phyloP scores from a whole-genome alignment of 2,797 vertebrate species.

The Sebastes alutus region DNA sequence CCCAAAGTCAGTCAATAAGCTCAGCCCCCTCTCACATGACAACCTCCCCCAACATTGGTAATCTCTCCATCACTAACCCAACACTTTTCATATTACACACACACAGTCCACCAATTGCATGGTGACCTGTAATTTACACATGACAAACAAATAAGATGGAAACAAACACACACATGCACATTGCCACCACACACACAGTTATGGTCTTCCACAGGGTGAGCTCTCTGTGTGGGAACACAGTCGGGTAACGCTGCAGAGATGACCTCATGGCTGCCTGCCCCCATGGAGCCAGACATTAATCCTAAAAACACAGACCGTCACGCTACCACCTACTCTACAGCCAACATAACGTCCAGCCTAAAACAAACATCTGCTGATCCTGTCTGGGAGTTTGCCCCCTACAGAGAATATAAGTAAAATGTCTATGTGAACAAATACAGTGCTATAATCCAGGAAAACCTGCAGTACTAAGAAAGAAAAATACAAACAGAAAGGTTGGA shows the following conservation, averaged over 20 bases:
- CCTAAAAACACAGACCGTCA: slow-evolving; percentile 72
- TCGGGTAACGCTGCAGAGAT: slow-evolving; percentile 35
- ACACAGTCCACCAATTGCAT: neutral
- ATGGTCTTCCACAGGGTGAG: neutral
- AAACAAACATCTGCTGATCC: slow-evolving; percentile 48
- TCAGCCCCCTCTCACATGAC: slow-evolving; percentile 12
- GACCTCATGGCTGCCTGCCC: slow-evolving; percentile 57
- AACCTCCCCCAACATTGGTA: slow-evolving; percentile 7
- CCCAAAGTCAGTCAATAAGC: slow-evolving; percentile 57
- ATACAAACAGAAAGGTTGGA: neutral
- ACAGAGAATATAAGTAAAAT: neutral
- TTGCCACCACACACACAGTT: neutral
- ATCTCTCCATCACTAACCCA: slow-evolving; percentile 24
- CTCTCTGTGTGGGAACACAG: slow-evolving; percentile 51
- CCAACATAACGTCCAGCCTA: slow-evolving; percentile 36
- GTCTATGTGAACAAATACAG: neutral
- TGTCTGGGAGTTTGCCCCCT: slow-evolving; percentile 22
- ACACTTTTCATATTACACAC: slow-evolving; percentile 3
- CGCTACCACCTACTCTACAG: slow-evolving; percentile 26
- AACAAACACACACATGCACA: neutral
- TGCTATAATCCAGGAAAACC: neutral
- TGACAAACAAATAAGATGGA: neutral
- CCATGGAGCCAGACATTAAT: slow-evolving; percentile 76
- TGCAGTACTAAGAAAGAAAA: neutral
- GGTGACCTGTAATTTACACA: neutral